These are phyloP conservation scores for Nycticorax nycticorax DNA, from an alignment of 2,113 vertebrate genomes.

Conservation along the genomic window DNA sequence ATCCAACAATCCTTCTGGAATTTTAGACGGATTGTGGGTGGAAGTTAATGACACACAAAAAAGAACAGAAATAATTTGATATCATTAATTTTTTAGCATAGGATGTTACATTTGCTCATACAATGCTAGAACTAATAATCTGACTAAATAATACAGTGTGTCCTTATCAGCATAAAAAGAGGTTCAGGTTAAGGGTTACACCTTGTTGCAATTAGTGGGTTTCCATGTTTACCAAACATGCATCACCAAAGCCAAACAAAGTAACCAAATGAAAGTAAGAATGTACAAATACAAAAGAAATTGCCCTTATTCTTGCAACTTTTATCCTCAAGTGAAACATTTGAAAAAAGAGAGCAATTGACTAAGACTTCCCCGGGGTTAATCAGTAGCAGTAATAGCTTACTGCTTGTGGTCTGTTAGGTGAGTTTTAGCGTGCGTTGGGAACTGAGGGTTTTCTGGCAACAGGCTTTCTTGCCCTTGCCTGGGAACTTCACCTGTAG, in stretches of 20 bases:
- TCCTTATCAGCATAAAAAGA: not conserved
- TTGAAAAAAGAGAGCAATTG: not conserved
- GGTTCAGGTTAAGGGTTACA: not conserved
- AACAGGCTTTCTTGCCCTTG: not conserved
- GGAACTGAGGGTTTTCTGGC: not conserved
- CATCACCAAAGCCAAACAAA: not conserved
- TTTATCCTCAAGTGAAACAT: not conserved
- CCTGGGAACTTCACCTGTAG: not conserved
- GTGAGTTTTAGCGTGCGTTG: accelerated
- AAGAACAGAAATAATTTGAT: not conserved
- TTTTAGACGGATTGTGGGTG: not conserved
- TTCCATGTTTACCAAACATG: not conserved
- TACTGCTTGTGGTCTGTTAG: not conserved
- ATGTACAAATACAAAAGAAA: not conserved
- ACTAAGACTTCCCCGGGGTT: not conserved
- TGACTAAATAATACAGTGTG: not conserved
- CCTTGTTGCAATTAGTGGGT: not conserved
- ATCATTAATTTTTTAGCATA: not conserved
- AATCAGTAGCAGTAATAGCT: not conserved
- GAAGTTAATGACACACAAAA: not conserved
- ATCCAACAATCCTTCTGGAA: not conserved
- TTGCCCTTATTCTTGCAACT: not conserved
- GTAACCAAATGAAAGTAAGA: not conserved
- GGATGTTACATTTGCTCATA: not conserved
- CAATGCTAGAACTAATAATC: not conserved